Percentiles rank a stretch among this genome's conserved stretches.
Conservation (phyloP, 2,797 vertebrate genomes). For the Remorina albescens region DNA sequence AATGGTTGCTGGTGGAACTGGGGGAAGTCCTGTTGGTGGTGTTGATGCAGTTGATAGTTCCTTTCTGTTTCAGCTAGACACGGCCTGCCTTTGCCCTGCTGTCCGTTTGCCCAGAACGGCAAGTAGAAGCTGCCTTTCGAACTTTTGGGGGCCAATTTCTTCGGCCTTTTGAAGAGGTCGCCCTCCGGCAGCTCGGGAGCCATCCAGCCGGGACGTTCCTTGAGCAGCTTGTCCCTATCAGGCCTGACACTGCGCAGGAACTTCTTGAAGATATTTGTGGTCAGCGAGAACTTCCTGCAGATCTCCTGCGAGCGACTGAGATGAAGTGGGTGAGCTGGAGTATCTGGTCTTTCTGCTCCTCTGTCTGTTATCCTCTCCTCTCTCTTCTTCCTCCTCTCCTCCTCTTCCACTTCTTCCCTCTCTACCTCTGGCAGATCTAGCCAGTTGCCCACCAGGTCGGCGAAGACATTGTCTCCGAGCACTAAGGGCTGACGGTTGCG, state of each 20-base stretch:
- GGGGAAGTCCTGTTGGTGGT: conserved; percentile 57
- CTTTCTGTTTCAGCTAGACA: conserved; percentile 67
- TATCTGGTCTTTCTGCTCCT: conserved; percentile 78
- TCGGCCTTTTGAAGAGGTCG: conserved; percentile 88
- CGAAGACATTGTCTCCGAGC: conserved; percentile 95
- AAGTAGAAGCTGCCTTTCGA: conserved; percentile 91
- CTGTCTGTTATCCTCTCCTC: conserved; percentile 65
- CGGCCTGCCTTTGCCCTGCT: conserved; percentile 82
- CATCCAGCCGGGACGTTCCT: conserved; percentile 94
- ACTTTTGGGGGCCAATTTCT: conserved; percentile 81
- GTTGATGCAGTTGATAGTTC: conserved; percentile 46
- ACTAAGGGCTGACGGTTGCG: conserved; percentile 95
- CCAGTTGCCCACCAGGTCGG: conserved; percentile 98
- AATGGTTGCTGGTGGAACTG: conserved; percentile 74
- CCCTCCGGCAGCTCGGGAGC: conserved; percentile 79
- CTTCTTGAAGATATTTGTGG: conserved; percentile 97
- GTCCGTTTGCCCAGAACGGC: conserved; percentile 84
- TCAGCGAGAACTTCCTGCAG: conserved; percentile 92
- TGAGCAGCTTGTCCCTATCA: conserved; percentile 92
- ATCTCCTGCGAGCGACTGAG: conserved; percentile 90
- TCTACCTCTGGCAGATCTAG: conserved; percentile 93
- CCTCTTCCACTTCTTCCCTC: conserved; percentile 69
- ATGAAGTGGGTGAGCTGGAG: conserved; percentile 78
- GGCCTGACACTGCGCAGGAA: conserved; percentile 93
- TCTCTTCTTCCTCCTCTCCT: conserved; percentile 81